Evolutionary conservation across 1,140 invertebrate species (phyloP).

Genomic region (Drosophila setifemur): DNA sequence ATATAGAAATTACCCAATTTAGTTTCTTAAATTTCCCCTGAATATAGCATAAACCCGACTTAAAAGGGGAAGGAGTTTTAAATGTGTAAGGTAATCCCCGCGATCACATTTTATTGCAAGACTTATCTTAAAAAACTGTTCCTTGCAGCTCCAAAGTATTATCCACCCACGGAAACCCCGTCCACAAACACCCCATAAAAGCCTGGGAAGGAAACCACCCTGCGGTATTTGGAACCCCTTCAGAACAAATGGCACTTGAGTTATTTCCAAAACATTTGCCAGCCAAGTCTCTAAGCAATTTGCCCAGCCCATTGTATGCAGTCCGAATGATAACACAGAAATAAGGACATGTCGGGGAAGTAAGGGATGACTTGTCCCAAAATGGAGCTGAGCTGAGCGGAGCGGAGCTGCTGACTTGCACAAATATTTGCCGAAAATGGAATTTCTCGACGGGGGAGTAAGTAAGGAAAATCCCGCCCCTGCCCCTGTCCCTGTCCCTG

Average conservation of each 20-base stretch:
- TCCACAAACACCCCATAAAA: slow-evolving; percentile 12
- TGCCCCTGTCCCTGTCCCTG: too few relatives aligned
- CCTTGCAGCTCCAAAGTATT: background rate
- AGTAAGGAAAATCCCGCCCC: background rate
- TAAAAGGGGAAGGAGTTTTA: too few relatives aligned
- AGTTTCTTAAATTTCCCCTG: too few relatives aligned
- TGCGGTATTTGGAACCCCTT: slow-evolving; percentile 43
- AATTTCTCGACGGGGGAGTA: slow-evolving; percentile 3
- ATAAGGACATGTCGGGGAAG: slow-evolving; percentile 12
- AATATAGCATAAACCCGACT: too few relatives aligned
- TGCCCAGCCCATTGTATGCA: slow-evolving; percentile 58
- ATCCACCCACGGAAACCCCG: slow-evolving; percentile 4
- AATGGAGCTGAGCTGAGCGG: slow-evolving; percentile 17
- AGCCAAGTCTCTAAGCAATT: slow-evolving; percentile 58
- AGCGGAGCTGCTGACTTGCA: slow-evolving; percentile 59
- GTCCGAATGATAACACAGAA: slow-evolving; percentile 62
- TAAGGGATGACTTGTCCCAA: slow-evolving; percentile 20
- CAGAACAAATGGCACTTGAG: slow-evolving; percentile 75
- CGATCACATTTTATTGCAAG: slow-evolving; percentile 1
- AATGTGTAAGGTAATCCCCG: background rate
- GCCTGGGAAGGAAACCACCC: slow-evolving; percentile 25
- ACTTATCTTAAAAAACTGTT: slow-evolving; percentile 23
- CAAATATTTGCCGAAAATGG: slow-evolving; percentile 68
- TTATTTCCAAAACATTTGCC: slow-evolving; percentile 78
- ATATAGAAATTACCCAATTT: too few relatives aligned